These are phyloP conservation scores for Dasypogon diadema DNA, from an alignment of 2,888 invertebrate genomes.

Conservation along the genomic window DNA sequence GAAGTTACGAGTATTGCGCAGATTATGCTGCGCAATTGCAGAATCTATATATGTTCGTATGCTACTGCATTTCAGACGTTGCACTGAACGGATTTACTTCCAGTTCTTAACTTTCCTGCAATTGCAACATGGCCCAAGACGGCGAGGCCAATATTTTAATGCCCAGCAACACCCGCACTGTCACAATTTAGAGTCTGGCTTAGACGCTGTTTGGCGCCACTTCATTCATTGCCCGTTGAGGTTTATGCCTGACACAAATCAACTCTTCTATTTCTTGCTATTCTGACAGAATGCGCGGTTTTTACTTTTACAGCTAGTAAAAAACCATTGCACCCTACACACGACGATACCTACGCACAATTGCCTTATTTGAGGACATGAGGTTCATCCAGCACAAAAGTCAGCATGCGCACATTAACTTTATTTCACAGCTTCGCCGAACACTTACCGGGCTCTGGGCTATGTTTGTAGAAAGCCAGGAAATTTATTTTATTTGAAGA, in stretches of 20 bases:
- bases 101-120: constrained; percentile 41
- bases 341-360: constrained; percentile 47
- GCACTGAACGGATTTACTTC: constrained; percentile 37
- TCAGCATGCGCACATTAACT: constrained; percentile 36
- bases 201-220: constrained; percentile 46
- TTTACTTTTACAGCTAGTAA: constrained; percentile 5
- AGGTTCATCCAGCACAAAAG: constrained; percentile 41
- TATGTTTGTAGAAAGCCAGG: constrained; percentile 23
- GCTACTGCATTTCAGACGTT: constrained; percentile 25
- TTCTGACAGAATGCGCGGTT: constrained; percentile 43
- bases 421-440: constrained; percentile 22
- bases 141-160: constrained; percentile 46
- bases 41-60: constrained; percentile 31
- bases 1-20: neutral
- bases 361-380: constrained; percentile 50
- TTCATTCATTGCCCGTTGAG: constrained; percentile 49
- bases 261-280: constrained; percentile 45
- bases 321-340: constrained; percentile 26
- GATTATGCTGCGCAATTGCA: constrained; percentile 43
- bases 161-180: constrained; percentile 48
- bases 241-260: constrained; percentile 48
- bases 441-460: too few species aligned
- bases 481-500: constrained; percentile 49
- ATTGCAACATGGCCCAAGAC: constrained; percentile 43
- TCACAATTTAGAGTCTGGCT: constrained; percentile 45